Percentiles rank a stretch among this genome's conserved stretches.
phyloP scores from a whole-genome alignment of 2,797 vertebrate genomes.

The Dipus sagitta region DNA sequence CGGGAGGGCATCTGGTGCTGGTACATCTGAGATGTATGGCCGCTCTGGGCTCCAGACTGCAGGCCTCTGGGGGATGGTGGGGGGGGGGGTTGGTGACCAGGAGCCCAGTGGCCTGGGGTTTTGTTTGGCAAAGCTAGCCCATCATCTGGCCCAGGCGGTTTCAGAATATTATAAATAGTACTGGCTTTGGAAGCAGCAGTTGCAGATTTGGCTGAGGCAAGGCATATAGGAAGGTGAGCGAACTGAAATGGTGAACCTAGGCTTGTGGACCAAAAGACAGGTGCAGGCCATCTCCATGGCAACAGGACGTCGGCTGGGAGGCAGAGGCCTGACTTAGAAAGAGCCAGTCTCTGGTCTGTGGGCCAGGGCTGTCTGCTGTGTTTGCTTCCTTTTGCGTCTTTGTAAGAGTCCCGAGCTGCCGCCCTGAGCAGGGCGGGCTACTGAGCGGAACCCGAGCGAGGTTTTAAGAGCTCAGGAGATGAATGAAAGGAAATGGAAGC shows the following conservation, averaged over 20 bases:
- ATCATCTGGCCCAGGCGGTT: constrained; percentile 30
- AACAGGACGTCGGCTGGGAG: constrained; percentile 3
- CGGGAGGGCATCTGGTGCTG: not conserved
- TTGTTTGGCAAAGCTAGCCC: not conserved
- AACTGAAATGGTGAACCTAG: not conserved
- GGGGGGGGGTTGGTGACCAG: too few species aligned
- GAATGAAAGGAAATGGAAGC: not conserved
- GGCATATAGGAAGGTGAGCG: not conserved
- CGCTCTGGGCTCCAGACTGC: not conserved
- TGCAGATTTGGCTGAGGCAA: constrained; percentile 12
- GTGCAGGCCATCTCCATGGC: not conserved
- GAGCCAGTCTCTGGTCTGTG: not conserved
- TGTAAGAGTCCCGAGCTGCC: not conserved
- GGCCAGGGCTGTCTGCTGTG: not conserved
- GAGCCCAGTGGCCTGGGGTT: not conserved
- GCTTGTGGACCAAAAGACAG: not conserved
- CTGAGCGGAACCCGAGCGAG: not conserved
- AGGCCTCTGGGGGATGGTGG: not conserved
- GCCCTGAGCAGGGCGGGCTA: not conserved
- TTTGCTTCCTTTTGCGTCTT: not conserved
- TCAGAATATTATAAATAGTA: constrained; percentile 37
- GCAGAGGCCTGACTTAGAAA: not conserved
- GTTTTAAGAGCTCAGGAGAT: not conserved
- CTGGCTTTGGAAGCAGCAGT: not conserved
- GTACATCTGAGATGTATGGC: constrained; percentile 6